Conservation (phyloP, 2,113 vertebrate genomes). For the Alethe castanea region DNA sequence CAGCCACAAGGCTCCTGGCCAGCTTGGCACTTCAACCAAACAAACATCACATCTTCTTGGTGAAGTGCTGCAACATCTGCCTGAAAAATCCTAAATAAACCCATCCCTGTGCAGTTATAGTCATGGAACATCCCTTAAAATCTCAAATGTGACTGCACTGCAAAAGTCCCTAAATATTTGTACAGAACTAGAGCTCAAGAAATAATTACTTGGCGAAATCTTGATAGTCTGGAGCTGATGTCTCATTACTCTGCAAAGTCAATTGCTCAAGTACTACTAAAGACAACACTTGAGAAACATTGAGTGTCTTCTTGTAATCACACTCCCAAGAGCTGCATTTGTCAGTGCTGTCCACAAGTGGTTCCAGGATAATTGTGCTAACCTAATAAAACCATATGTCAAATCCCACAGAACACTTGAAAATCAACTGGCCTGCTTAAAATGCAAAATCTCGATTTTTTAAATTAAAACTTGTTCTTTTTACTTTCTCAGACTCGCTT, state of each 20-base stretch:
- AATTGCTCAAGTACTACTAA: constrained; percentile 5
- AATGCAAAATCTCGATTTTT: background rate
- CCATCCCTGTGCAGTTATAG: background rate
- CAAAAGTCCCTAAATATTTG: constrained; percentile 14
- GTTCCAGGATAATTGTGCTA: constrained; percentile 7
- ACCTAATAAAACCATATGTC: background rate
- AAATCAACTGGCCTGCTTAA: background rate
- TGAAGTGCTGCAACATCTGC: constrained; percentile 21
- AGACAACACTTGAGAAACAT: background rate
- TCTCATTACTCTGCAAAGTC: background rate
- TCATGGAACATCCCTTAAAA: background rate
- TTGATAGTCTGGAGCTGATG: background rate
- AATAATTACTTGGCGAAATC: constrained; percentile 36
- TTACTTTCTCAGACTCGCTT: background rate
- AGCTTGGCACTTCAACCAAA: background rate
- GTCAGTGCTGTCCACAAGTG: background rate
- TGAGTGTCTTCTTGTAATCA: background rate
- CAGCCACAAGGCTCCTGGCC: background rate
- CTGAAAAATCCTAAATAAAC: background rate
- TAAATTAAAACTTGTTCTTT: background rate
- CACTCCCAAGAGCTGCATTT: background rate
- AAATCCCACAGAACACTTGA: background rate
- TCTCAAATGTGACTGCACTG: background rate
- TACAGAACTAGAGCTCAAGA: background rate
- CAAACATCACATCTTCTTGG: constrained; percentile 31